These are phyloP conservation scores for Varecia variegata DNA, from an alignment of 2,797 vertebrate species.

Conservation along the genomic window DNA sequence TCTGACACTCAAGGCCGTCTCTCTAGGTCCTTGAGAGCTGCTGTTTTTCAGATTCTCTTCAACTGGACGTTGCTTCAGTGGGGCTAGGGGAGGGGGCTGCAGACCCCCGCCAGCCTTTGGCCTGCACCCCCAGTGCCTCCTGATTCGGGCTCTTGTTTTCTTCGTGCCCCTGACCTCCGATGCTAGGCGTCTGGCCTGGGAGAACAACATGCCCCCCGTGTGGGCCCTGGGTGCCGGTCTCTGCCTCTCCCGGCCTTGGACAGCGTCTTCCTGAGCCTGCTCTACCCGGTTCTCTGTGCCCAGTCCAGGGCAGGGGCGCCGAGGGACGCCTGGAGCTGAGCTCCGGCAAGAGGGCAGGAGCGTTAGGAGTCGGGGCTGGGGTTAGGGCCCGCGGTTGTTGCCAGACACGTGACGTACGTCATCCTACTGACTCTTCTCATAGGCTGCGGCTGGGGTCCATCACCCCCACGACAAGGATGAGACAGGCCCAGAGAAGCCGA, in stretches of 20 bases:
- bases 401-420: rapidly evolving
- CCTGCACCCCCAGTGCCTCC: rapidly evolving
- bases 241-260: neutral
- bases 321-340: neutral
- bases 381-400: neutral
- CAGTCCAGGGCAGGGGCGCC: neutral
- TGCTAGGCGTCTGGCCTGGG: neutral
- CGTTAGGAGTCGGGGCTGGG: rapidly evolving
- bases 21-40: neutral
- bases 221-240: neutral
- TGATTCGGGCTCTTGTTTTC: rapidly evolving
- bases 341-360: neutral
- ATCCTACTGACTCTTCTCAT: neutral
- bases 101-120: neutral
- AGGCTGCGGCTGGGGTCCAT: neutral
- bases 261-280: rapidly evolving
- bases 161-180: rapidly evolving
- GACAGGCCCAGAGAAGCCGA: neutral
- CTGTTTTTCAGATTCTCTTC: neutral
- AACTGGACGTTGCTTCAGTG: neutral
- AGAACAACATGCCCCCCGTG: neutral
- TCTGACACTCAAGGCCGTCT: neutral
- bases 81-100: rapidly evolving
- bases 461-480: neutral
- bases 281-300: neutral